These are phyloP conservation scores for Cheilosia variabilis DNA, from an alignment of 2,888 invertebrate genomes.

Conservation along the genomic window DNA sequence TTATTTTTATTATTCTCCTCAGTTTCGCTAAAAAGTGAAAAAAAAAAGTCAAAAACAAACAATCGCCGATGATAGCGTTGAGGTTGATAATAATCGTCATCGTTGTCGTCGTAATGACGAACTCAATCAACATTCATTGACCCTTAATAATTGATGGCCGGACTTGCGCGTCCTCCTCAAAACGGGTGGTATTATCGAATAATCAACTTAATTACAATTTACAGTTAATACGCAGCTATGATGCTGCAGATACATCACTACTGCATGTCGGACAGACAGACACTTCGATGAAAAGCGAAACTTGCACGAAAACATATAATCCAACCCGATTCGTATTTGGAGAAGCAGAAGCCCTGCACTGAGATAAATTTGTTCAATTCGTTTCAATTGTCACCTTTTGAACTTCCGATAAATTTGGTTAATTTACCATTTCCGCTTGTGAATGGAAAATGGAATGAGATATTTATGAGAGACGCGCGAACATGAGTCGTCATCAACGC, in stretches of 20 bases:
- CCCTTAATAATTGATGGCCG: constrained; percentile 64
- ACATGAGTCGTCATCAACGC: constrained; percentile 19
- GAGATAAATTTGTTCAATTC: constrained; percentile 27
- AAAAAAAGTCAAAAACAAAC: constrained; percentile 27
- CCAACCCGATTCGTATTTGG: neutral
- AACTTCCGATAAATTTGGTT: constrained; percentile 63
- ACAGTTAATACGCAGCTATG: constrained; percentile 26
- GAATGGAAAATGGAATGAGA: constrained; percentile 32
- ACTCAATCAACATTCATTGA: constrained; percentile 71
- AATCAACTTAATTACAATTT: constrained; percentile 66
- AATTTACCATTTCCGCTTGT: constrained; percentile 58
- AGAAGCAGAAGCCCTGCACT: constrained; percentile 1
- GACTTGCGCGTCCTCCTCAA: constrained; percentile 33
- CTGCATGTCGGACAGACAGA: neutral
- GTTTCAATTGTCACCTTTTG: constrained; percentile 61
- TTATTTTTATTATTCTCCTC: constrained; percentile 70
- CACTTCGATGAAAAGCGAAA: constrained; percentile 14
- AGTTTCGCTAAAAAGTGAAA: constrained; percentile 52
- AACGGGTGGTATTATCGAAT: constrained; percentile 64
- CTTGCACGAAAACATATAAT: constrained; percentile 29
- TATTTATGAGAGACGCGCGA: constrained; percentile 18
- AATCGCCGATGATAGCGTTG: constrained; percentile 50
- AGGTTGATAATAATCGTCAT: constrained; percentile 44
- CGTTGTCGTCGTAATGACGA: constrained; percentile 53
- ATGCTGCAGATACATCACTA: neutral